Evolutionary conservation across 1,140 invertebrate species (phyloP).

Genomic region (Dendroctonus valens): DNA sequence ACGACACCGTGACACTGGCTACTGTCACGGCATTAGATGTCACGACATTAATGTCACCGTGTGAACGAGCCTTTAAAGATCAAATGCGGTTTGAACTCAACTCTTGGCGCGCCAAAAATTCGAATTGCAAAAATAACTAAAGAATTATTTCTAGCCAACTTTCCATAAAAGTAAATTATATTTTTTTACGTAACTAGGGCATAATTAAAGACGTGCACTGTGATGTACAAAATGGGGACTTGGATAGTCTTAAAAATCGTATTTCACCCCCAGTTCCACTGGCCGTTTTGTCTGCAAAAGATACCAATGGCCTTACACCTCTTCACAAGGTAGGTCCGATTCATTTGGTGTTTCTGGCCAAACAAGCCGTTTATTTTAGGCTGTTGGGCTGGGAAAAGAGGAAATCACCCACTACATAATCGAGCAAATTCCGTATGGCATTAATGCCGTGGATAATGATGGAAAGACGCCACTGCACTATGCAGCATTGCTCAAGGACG

Average conservation of each 20-base stretch:
- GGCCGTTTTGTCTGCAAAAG: constrained; percentile 74
- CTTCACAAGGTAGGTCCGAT: constrained; percentile 70
- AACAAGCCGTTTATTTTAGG: constrained; percentile 53
- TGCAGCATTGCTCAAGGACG: constrained; percentile 72
- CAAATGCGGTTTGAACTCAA: not conserved
- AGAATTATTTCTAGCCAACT: not conserved
- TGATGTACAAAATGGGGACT: constrained; percentile 72
- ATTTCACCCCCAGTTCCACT: constrained; percentile 68
- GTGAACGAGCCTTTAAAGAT: no score
- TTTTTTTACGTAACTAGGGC: constrained; percentile 56
- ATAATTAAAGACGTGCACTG: constrained; percentile 79
- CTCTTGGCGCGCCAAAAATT: not conserved
- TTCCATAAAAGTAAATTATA: not conserved
- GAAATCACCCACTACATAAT: constrained; percentile 74
- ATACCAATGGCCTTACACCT: constrained; percentile 74
- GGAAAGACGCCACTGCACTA: constrained; percentile 91
- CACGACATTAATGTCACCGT: no score
- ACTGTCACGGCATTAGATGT: no score
- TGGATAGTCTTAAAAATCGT: constrained; percentile 67
- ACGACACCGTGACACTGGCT: no score
- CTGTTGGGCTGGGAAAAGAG: constrained; percentile 73
- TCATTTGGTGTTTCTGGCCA: not conserved
- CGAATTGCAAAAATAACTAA: not conserved
- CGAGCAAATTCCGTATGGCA: constrained; percentile 65
- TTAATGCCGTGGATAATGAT: constrained; percentile 70